A percentile compares a stretch with the other conserved stretches of the same genome.
These are phyloP conservation scores for Urechis unicinctus DNA, from an alignment of 2,888 invertebrate species.

Conservation along the genomic window DNA sequence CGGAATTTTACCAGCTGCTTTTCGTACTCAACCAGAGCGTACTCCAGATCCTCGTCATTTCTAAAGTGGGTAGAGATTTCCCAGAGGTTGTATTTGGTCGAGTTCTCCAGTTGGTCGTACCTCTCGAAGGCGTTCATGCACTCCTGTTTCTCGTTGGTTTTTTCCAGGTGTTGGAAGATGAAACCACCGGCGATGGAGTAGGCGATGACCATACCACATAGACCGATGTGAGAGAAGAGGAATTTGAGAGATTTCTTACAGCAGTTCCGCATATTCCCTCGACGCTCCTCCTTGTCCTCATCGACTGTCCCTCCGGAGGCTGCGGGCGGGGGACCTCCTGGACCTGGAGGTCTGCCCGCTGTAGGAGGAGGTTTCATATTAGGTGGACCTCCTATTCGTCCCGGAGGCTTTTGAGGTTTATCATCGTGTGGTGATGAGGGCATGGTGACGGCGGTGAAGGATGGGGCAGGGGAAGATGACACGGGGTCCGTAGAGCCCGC, in stretches of 20 bases:
- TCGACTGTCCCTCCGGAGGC: not conserved
- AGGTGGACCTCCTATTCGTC: too few species aligned
- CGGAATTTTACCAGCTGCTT: constrained; percentile 29
- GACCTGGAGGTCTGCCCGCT: too few species aligned
- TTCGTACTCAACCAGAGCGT: constrained; percentile 6
- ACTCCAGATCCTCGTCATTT: constrained; percentile 11
- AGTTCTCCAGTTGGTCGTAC: constrained; percentile 31
- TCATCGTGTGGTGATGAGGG: too few species aligned
- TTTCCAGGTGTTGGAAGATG: constrained; percentile 48
- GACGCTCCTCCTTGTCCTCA: constrained; percentile 6
- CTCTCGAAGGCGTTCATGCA: constrained; percentile 39
- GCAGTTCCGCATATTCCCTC: constrained; percentile 18
- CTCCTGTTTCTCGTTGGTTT: constrained; percentile 44
- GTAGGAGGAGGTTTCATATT: too few species aligned
- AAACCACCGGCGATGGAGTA: constrained; percentile 47
- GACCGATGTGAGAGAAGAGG: constrained; percentile 47
- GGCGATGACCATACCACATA: constrained; percentile 24
- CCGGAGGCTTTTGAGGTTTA: too few species aligned
- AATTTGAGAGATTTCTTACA: constrained; percentile 43
- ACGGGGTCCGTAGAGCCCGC: too few species aligned
- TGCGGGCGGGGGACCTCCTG: too few species aligned
- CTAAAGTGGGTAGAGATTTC: constrained; percentile 14
- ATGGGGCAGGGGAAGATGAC: too few species aligned
- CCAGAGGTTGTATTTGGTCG: constrained; percentile 24
- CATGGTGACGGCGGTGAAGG: too few species aligned